These are phyloP conservation scores for Eptatretus burgeri DNA, from an alignment of 2,113 vertebrate species.

Conservation along the genomic window DNA sequence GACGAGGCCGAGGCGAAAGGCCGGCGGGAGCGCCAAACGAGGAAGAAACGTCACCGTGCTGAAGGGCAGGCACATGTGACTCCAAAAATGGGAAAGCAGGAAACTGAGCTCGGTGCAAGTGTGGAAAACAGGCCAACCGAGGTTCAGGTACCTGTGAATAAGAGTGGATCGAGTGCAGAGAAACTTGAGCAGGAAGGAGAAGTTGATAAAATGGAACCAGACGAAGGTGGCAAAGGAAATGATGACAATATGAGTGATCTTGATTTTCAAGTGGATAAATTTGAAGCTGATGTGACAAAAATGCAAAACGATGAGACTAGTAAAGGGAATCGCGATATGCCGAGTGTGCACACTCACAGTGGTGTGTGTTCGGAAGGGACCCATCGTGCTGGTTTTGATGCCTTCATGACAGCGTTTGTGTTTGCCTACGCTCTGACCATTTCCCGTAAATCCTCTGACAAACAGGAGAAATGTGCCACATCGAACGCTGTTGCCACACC, in stretches of 20 bases:
- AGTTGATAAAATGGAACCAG: slow-evolving; percentile 11
- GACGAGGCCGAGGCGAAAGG: no score
- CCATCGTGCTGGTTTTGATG: slow-evolving; percentile 73
- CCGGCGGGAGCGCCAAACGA: no score
- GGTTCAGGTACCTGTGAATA: no score
- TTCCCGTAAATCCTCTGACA: no score
- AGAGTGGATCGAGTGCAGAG: not conserved
- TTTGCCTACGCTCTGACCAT: slow-evolving; percentile 34
- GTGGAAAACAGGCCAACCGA: no score
- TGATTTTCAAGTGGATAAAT: not conserved
- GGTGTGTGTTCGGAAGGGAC: slow-evolving; percentile 18
- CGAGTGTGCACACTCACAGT: not conserved
- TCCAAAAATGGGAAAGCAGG: no score
- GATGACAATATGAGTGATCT: not conserved
- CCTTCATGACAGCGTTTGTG: slow-evolving; percentile 83
- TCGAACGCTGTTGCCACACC: no score
- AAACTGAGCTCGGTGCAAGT: no score
- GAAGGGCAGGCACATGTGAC: no score
- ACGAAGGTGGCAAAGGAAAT: not conserved
- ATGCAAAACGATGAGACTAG: not conserved
- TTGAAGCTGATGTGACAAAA: not conserved
- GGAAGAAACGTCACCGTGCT: no score
- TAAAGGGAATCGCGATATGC: not conserved
- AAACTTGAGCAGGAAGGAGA: not conserved
- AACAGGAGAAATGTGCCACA: no score